phyloP scores from a whole-genome alignment of 2,113 vertebrate species.

The Pangasianodon hypophthalmus region DNA sequence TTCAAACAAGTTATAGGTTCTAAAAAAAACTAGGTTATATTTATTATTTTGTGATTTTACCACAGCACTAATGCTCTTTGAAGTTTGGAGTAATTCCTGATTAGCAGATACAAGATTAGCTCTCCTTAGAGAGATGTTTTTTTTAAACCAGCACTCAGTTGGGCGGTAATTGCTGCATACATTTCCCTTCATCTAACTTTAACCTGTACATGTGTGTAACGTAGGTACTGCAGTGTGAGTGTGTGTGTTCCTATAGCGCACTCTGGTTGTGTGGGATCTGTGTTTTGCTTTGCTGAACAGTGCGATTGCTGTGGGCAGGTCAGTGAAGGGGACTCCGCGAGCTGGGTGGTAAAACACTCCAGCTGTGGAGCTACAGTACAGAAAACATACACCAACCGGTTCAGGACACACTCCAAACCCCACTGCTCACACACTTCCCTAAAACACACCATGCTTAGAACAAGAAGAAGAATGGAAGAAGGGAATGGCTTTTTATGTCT shows the following conservation, averaged over 20 bases:
- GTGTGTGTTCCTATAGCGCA: constrained; percentile 1
- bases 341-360: constrained; percentile 53
- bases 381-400: constrained; percentile 11
- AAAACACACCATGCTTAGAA: not conserved
- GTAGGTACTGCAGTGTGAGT: not conserved
- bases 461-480: too few species aligned
- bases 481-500: not conserved
- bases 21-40: not conserved
- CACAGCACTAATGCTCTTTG: constrained; percentile 12
- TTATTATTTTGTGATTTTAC: not conserved
- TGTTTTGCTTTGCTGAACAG: constrained; percentile 37
- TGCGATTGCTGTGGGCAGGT: constrained; percentile 14
- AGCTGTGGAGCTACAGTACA: constrained; percentile 41
- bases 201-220: constrained; percentile 5
- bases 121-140: not conserved
- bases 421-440: not conserved
- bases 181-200: constrained; percentile 38
- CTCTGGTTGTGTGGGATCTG: constrained; percentile 26
- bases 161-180: constrained; percentile 27
- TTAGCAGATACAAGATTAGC: constrained; percentile 26
- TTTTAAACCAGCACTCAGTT: not conserved
- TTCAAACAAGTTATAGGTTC: not conserved
- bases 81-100: constrained; percentile 12
- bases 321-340: constrained; percentile 22
- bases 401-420: not conserved